Conservation (phyloP, 2,113 vertebrate genomes). For the Alethe diademata region DNA sequence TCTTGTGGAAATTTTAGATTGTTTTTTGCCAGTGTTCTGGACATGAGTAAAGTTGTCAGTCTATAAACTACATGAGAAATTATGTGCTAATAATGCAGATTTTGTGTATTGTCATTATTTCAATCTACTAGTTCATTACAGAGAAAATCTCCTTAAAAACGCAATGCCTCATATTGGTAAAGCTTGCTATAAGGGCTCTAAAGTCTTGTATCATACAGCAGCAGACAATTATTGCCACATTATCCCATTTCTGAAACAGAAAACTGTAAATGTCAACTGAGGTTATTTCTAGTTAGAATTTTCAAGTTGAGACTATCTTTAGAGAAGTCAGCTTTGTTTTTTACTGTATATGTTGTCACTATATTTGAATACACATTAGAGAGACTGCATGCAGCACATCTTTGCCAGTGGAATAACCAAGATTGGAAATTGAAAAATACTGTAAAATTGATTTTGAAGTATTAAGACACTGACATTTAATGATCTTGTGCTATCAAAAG, state of each 20-base stretch:
- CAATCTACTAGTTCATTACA: neutral
- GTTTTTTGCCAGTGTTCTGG: neutral
- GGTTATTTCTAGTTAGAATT: neutral
- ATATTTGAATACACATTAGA: neutral
- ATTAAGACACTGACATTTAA: neutral
- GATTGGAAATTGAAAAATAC: neutral
- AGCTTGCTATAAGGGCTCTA: neutral
- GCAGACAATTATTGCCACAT: neutral
- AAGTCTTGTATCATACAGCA: neutral
- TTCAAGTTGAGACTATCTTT: neutral
- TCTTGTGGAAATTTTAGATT: neutral
- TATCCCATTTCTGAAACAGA: neutral
- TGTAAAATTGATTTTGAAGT: neutral
- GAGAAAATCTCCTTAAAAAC: neutral
- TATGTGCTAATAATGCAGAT: neutral
- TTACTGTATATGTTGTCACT: neutral
- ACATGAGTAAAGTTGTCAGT: neutral
- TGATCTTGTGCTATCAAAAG: neutral
- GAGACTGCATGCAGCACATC: neutral
- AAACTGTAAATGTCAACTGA: neutral
- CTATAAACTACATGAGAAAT: neutral
- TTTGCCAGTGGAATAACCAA: neutral
- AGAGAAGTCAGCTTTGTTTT: neutral
- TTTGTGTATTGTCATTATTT: neutral
- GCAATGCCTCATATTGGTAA: neutral